Evolutionary conservation across 2,797 vertebrate species (phyloP).

Genomic region (Enteromius afrohamiltoni): DNA sequence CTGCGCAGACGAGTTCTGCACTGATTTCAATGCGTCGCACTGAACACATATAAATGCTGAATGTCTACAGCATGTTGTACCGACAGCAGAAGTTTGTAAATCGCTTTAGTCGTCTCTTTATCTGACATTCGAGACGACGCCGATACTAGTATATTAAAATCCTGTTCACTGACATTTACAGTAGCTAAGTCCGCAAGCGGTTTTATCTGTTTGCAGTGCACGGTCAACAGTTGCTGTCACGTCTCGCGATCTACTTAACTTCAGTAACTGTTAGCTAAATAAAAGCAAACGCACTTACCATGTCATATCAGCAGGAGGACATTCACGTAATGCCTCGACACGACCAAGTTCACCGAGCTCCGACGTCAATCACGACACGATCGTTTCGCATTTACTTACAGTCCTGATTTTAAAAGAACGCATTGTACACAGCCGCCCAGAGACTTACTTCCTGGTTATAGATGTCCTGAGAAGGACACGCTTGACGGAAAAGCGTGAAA

Average conservation of each 20-base stretch:
- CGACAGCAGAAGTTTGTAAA: neutral
- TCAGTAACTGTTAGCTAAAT: neutral
- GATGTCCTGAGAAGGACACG: slow-evolving; percentile 2
- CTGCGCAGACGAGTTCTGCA: neutral
- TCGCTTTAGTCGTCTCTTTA: neutral
- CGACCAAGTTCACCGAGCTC: neutral
- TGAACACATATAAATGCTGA: neutral
- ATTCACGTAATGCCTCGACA: neutral
- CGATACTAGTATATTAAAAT: neutral
- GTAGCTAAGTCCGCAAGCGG: too few species aligned
- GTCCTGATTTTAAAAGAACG: neutral
- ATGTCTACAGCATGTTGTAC: too few species aligned
- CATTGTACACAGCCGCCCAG: neutral
- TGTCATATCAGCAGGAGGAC: slow-evolving; percentile 31
- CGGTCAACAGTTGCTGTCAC: slow-evolving; percentile 1
- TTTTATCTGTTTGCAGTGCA: too few species aligned
- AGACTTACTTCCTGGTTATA: slow-evolving; percentile 36
- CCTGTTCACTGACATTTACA: too few species aligned
- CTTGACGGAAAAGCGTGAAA: neutral
- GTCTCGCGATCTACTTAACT: neutral
- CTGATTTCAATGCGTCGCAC: neutral
- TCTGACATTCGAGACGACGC: too few species aligned
- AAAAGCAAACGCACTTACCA: slow-evolving; percentile 27
- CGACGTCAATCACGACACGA: neutral
- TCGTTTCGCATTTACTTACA: neutral